Evolutionary conservation across 2,797 vertebrate genomes (phyloP).

Genomic region (Neoniphon sammara): DNA sequence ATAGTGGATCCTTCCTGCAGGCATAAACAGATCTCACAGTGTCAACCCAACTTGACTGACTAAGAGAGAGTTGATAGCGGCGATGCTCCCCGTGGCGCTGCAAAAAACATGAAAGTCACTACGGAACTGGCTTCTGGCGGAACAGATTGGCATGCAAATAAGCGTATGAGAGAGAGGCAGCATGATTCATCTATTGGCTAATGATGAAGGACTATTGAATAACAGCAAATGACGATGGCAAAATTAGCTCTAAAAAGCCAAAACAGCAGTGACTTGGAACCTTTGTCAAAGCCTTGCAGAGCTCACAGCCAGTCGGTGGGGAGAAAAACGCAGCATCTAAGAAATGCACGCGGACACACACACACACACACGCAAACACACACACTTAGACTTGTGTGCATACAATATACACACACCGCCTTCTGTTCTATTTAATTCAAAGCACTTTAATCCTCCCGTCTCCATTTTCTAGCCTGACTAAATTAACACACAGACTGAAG

Average conservation of each 20-base stretch:
- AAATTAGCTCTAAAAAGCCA: constrained; percentile 13
- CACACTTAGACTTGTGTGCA: background rate
- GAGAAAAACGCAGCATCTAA: constrained; percentile 15
- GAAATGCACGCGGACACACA: background rate
- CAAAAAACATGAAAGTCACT: constrained; percentile 17
- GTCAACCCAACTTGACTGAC: constrained; percentile 29
- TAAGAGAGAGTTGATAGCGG: constrained; percentile 1
- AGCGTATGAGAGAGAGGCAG: background rate
- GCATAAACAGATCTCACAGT: constrained; percentile 33
- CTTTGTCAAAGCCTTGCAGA: constrained; percentile 20
- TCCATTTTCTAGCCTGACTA: constrained; percentile 28
- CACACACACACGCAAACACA: constrained; percentile 10
- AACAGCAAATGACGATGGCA: constrained; percentile 2
- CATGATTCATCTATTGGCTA: constrained; percentile 39
- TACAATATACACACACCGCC: constrained; percentile 6
- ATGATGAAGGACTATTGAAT: constrained; percentile 28
- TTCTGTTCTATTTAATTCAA: constrained; percentile 42
- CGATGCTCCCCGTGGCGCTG: background rate
- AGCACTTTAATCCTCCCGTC: constrained; percentile 42
- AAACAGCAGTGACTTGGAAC: constrained; percentile 29
- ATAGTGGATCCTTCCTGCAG: constrained; percentile 23
- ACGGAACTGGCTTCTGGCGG: constrained; percentile 17
- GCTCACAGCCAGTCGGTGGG: constrained; percentile 8
- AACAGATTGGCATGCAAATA: constrained; percentile 23
- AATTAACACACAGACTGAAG: constrained; percentile 32